Evolutionary conservation across 2,888 invertebrate genomes (phyloP).

Genomic region (Cerastoderma edule): DNA sequence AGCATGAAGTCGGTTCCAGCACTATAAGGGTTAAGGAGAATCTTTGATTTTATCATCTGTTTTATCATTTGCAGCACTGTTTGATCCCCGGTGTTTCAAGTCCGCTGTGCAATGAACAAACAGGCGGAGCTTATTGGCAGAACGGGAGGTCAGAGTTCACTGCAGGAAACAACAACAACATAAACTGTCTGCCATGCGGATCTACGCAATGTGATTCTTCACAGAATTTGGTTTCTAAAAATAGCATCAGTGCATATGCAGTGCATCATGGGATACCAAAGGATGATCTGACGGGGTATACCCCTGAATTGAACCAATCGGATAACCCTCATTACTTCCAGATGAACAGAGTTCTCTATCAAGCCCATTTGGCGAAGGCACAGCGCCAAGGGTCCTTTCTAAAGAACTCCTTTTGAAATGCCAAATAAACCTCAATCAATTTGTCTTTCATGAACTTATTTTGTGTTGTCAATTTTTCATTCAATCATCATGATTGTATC

Average conservation of each 20-base stretch:
- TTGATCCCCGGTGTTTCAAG: constrained; percentile 2
- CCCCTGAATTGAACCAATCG: constrained; percentile 89
- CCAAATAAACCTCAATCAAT: constrained; percentile 7
- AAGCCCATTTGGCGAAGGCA: constrained; percentile 87
- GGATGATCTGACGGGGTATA: constrained; percentile 67
- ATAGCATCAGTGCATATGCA: constrained; percentile 47
- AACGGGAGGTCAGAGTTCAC: constrained; percentile 3
- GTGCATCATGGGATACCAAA: constrained; percentile 40
- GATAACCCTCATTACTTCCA: constrained; percentile 95
- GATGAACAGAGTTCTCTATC: constrained; percentile 92
- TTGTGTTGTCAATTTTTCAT: too few species aligned
- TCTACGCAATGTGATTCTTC: constrained; percentile 55
- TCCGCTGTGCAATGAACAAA: constrained; percentile 21
- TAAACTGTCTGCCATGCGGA: constrained; percentile 51
- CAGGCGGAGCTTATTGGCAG: constrained; percentile 39
- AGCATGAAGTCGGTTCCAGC: too few species aligned
- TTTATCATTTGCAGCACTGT: constrained; percentile 27
- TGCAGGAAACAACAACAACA: constrained; percentile 48
- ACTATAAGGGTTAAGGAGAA: too few species aligned
- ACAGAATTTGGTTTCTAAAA: constrained; percentile 30
- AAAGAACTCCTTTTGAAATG: constrained; percentile 25
- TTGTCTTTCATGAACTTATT: constrained; percentile 6
- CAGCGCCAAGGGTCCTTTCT: constrained; percentile 44
- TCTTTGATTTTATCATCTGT: too few species aligned
- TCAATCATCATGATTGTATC: too few species aligned